Evolutionary conservation across 2,888 invertebrate species (phyloP).

Genomic region (Mongoloraphidia duomilia): DNA sequence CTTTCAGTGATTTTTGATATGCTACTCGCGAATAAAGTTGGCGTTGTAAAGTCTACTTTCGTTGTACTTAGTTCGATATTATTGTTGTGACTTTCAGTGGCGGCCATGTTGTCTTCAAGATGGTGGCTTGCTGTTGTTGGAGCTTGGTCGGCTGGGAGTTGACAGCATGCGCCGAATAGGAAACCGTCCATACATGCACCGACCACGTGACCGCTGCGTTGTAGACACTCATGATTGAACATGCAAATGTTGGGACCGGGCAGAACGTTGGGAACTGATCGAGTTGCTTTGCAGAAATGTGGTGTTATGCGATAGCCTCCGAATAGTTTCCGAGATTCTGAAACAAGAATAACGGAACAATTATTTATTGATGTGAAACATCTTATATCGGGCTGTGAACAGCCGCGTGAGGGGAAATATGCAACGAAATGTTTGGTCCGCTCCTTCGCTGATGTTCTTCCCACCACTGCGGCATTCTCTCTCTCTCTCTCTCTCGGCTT

Average conservation of each 20-base stretch:
- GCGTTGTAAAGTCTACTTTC: conserved; percentile 19
- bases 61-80: conserved; percentile 6
- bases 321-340: conserved; percentile 54
- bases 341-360: conserved; percentile 12
- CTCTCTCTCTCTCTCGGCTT: too few species aligned
- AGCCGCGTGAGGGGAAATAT: too few species aligned
- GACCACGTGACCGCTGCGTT: conserved; percentile 66
- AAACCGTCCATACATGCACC: conserved; percentile 88
- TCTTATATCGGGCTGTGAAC: too few species aligned
- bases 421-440: too few species aligned
- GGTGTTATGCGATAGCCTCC: conserved; percentile 80
- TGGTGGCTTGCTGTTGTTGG: conserved; percentile 19
- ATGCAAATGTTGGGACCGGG: conserved; percentile 71
- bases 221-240: conserved; percentile 83
- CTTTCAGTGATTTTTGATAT: conserved; percentile 40
- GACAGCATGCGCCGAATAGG: conserved; percentile 84
- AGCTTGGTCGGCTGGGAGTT: conserved; percentile 41
- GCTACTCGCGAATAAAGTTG: conserved; percentile 27
- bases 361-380: too few species aligned
- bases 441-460: too few species aligned
- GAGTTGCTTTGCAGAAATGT: conserved; percentile 58
- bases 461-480: too few species aligned
- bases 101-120: conserved; percentile 16
- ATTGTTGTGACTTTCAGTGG: conserved; percentile 17
- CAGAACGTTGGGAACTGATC: conserved; percentile 42